Evolutionary conservation across 2,888 invertebrate genomes (phyloP).

Genomic region (Drosophila paranaensis): DNA sequence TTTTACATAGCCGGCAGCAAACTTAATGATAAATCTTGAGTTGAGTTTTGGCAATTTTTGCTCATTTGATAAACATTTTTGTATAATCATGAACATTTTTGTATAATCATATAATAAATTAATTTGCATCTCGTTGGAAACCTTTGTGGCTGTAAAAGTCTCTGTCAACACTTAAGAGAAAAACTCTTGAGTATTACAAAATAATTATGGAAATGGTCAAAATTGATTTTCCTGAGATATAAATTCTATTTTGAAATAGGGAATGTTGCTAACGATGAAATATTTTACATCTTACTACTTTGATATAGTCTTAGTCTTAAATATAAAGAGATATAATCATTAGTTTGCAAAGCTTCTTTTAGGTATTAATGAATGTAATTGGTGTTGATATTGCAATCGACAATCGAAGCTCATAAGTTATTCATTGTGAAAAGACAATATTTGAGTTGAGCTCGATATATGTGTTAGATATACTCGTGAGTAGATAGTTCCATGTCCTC

Average conservation of each 20-base stretch:
- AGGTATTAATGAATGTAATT: background rate
- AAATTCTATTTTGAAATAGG: background rate
- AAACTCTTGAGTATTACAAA: no score
- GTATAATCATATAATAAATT: conserved; percentile 13
- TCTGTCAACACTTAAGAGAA: background rate
- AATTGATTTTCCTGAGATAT: background rate
- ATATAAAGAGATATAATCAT: no score
- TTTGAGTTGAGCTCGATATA: conserved; percentile 17
- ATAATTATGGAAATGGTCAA: background rate
- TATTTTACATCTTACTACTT: background rate
- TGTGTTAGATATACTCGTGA: background rate
- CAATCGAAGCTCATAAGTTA: conserved; percentile 37
- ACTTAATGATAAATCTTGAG: conserved; percentile 17
- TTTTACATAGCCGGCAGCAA: conserved; percentile 50
- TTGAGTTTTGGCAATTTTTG: conserved; percentile 15
- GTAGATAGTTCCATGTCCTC: background rate
- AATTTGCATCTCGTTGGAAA: conserved; percentile 22
- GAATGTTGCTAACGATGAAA: background rate
- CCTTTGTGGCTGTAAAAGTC: conserved; percentile 18
- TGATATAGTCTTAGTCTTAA: background rate
- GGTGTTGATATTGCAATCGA: conserved; percentile 11
- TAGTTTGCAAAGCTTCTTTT: no score
- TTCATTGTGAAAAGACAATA: conserved; percentile 23
- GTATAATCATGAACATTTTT: conserved; percentile 13
- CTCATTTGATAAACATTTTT: conserved; percentile 11